Conservation (phyloP, 2,113 vertebrate species). For the Chamaetylas fuelleborni region DNA sequence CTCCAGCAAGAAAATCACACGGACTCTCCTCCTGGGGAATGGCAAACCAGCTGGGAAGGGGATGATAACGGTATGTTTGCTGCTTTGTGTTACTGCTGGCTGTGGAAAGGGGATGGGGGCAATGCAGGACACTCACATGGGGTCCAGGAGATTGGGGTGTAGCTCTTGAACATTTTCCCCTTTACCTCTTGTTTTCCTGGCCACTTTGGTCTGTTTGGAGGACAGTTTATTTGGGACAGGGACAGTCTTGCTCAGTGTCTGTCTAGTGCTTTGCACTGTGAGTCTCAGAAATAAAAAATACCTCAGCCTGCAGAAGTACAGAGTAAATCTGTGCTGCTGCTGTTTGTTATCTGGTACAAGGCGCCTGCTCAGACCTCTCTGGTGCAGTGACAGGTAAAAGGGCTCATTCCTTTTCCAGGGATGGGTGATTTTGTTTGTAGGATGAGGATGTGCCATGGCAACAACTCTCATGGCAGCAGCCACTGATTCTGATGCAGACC, state of each 20-base stretch:
- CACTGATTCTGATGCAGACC: neutral
- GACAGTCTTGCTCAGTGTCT: neutral
- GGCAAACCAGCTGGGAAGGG: conserved; percentile 97
- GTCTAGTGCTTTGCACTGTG: accelerated
- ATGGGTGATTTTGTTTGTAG: conserved; percentile 65
- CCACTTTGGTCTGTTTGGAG: neutral
- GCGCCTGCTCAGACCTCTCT: neutral
- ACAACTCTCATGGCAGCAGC: conserved; percentile 79
- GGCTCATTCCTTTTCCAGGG: conserved; percentile 10
- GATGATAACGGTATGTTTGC: conserved; percentile 82
- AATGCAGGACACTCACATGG: neutral
- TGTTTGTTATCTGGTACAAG: neutral
- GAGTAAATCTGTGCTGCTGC: neutral
- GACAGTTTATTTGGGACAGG: neutral
- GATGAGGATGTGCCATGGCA: conserved; percentile 72
- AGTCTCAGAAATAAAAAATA: neutral
- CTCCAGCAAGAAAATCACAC: conserved; percentile 96
- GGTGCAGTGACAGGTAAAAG: conserved; percentile 16
- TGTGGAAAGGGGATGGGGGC: neutral
- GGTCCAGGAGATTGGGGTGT: neutral
- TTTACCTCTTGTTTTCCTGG: neutral
- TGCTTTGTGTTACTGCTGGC: neutral
- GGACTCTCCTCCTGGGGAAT: conserved; percentile 87
- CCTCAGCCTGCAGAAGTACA: neutral
- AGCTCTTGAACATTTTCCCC: neutral